Base-by-base conservation (phyloP, 2,113 vertebrate species). In the Pyrgilauda ruficollis region DNA sequence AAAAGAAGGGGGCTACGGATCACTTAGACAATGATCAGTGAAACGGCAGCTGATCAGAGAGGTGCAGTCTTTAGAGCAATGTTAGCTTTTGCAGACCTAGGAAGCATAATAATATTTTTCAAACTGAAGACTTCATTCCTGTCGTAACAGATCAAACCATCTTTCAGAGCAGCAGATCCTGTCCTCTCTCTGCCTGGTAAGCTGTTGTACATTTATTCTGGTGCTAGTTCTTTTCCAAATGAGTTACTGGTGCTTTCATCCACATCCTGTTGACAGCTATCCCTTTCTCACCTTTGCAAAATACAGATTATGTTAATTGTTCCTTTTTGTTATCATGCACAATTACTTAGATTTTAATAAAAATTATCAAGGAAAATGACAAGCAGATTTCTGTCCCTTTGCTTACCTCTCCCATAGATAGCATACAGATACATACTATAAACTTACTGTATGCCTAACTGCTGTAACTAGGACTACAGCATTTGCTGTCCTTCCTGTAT, bases 21-120 rank as follows among this genome's bases (percentile, higher is more conserved):
- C 87, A 73, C 84, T 91, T 92, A 58, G 89, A 9, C 52, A 78
- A 17, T 87, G 85, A 92, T 90, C 75, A 77, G 55, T 77, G 66
- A 81, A 87, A 90, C n/a, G n/a, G 81, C 81, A 84, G 89, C 89
- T 95, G 93, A 95, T 91, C 91, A 85, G 94, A 95, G 69, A 74
- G 89, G 67, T 62, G 84, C 87, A 91, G 91, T 62, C 75, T 89
- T 89, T 62, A 91, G 74, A 93, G 52, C 89, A 89, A 41, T 41
- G 83, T 88, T 83, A 88, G 85, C 79, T 93, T 66, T 75, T 83
- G 73, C 89, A 94, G 81, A 94, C 41, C 84, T 37, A 43, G 84
- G 84, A 82, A 96, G 84, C 78, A 91, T 87, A 94, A 87, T 67
- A 81, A n/a, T 87, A 74, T 96, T 96, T 94, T 87, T 79, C 81